Base-by-base conservation (phyloP, 2,113 vertebrate genomes). In the Tragelaphus buxtoni region DNA sequence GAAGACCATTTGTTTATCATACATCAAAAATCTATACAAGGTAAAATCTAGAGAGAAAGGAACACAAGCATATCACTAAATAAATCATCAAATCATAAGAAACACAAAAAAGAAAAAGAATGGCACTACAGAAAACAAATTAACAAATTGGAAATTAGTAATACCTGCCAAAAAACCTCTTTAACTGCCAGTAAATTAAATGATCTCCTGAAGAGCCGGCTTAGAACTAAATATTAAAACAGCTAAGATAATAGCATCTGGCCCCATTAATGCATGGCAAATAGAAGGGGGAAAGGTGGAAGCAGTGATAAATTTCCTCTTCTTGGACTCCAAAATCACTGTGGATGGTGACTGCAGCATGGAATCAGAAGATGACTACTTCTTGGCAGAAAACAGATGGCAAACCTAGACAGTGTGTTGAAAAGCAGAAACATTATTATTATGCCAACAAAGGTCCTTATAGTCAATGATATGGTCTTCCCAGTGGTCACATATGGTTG, bases 161-260 rank as follows among this genome's bases (percentile, higher is more conserved):
- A n/a, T 17, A 63, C 30, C 30, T 63, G 32, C 7, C 61, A 60
- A 32, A 63, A 63, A 17, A 32, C 13, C 32, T 63, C 30, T 63
- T 32, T 32, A 63, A n/a, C 3, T 32, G 14, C 30, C 61, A 32
- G 61, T 63, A 63, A 32, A 17, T n/a, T 63, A 63, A 63, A 63
- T 7, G 1, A 63, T 32, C 61, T 63, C 13, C 26, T 8, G 0
- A 63, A 63, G 60, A 63, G 30, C 58, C 0, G 0, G 30, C 58
- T 30, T 30, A 61, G 28, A 5, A 61, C 26, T 30, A 63, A 8
- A n/a, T 4, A 63, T 2, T 17, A 32, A 8, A 63, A 17, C 61
- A 61, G 16, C 28, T 32, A 63, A 63, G 61, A 63, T n/a, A 32
- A 32, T 63, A 63, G 61, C 30, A 63, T n/a, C 61, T 63, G 61